These are phyloP conservation scores for Furnarius figulus DNA, from an alignment of 2,113 vertebrate genomes.

Conservation along the genomic window DNA sequence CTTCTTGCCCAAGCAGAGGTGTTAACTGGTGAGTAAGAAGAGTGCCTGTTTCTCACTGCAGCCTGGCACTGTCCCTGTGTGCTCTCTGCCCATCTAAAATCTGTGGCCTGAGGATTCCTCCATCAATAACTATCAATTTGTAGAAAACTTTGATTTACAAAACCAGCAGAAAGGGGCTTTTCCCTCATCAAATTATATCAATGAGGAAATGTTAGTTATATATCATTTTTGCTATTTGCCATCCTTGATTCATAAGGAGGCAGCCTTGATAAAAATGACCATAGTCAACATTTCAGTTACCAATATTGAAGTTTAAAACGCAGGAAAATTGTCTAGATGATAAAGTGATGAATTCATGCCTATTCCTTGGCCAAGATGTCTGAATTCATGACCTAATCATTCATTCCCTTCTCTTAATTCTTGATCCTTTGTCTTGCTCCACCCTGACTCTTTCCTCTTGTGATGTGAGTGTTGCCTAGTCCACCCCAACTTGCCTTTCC, in stretches of 20 bases:
- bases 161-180: neutral
- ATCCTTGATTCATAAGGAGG: neutral
- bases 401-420: neutral
- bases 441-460: neutral
- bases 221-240: neutral
- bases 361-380: neutral
- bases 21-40: neutral
- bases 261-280: neutral
- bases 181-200: neutral
- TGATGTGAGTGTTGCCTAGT: accelerated
- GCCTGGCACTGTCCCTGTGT: accelerated
- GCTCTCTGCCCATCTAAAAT: neutral
- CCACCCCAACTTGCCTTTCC: slow-evolving; percentile 5
- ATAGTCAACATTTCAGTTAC: neutral
- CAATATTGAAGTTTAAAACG: neutral
- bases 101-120: neutral
- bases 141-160: neutral
- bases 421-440: neutral
- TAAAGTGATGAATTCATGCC: neutral
- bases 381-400: neutral
- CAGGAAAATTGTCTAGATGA: neutral
- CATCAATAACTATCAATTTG: neutral
- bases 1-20: neutral
- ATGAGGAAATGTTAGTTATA: neutral
- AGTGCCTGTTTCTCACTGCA: neutral